Evolutionary conservation across 2,888 invertebrate species (phyloP).

Genomic region (Ptilodon capucinus): DNA sequence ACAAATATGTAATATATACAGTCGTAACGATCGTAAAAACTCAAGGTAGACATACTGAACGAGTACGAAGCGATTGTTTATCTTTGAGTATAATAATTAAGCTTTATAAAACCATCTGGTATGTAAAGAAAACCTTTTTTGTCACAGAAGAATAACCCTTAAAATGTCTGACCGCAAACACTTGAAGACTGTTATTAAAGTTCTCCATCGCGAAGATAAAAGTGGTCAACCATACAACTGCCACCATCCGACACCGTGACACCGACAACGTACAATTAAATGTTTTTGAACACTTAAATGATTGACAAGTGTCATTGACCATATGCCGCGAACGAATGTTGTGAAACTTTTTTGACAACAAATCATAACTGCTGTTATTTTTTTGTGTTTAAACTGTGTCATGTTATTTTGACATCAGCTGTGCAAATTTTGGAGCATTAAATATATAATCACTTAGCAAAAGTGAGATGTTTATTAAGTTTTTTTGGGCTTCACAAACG

Average conservation of each 20-base stretch:
- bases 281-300: conserved; percentile 65
- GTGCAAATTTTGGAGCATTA: conserved; percentile 23
- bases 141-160: conserved; percentile 55
- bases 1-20: too few relatives aligned
- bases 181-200: conserved; percentile 37
- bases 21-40: too few relatives aligned
- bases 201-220: conserved; percentile 52
- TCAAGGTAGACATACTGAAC: too few relatives aligned
- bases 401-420: conserved; percentile 23
- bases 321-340: conserved; percentile 58
- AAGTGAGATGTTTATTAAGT: background rate
- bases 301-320: conserved; percentile 65
- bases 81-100: too few relatives aligned
- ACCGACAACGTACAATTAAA: conserved; percentile 64
- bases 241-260: conserved; percentile 72
- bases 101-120: too few relatives aligned
- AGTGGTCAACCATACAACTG: conserved; percentile 77
- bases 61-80: too few relatives aligned
- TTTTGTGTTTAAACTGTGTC: conserved; percentile 4
- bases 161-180: conserved; percentile 47
- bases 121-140: background rate
- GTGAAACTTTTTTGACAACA: conserved; percentile 39
- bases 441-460: background rate
- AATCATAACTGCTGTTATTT: conserved; percentile 24
- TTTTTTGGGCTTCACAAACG: too few relatives aligned